Conservation (phyloP, 2,888 invertebrate genomes). For the Uropetala carovei region DNA sequence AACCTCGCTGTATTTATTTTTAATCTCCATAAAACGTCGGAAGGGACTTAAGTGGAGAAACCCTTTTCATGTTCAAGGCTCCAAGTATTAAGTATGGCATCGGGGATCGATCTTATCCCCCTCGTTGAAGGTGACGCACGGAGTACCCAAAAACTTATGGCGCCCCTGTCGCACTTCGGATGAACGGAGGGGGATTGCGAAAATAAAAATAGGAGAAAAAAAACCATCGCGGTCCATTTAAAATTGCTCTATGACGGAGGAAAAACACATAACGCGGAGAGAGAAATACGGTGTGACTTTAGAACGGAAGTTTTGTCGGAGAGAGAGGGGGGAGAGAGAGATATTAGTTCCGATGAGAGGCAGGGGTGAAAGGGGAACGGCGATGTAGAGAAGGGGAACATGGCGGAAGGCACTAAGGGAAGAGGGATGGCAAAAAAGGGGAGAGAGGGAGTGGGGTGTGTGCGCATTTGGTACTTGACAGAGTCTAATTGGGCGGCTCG, state of each 20-base stretch:
- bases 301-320: constrained; percentile 29
- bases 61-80: not conserved
- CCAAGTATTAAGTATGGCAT: not conserved
- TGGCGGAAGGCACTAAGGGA: not conserved
- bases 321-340: not conserved
- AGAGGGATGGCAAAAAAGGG: constrained; percentile 2
- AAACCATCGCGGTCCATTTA: constrained; percentile 2
- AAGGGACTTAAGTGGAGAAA: not conserved
- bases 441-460: constrained; percentile 11
- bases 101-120: not conserved
- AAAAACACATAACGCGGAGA: constrained; percentile 13
- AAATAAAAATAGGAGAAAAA: not conserved
- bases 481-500: constrained; percentile 54
- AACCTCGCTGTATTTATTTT: not conserved
- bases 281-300: constrained; percentile 20
- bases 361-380: not conserved
- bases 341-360: not conserved
- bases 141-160: not conserved
- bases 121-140: not conserved
- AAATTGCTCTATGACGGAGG: constrained; percentile 18
- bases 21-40: not conserved
- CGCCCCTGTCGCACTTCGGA: not conserved
- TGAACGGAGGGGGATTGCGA: not conserved
- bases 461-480: constrained; percentile 59
- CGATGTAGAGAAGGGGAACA: not conserved